phyloP scores from a whole-genome alignment of 2,113 vertebrate species.

The Psittacara wagleri region DNA sequence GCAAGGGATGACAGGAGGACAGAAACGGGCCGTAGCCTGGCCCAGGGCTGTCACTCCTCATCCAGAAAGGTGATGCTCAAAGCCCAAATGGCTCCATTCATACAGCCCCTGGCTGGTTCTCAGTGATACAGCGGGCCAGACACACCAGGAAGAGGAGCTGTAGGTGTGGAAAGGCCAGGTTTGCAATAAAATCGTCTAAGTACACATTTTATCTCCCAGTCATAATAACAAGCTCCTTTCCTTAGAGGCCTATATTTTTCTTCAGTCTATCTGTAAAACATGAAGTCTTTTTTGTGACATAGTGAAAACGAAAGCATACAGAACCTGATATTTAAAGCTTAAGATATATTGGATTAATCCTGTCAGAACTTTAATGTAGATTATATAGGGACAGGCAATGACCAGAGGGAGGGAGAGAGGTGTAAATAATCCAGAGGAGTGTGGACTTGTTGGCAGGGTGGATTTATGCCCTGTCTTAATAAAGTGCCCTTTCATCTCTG shows the following conservation, averaged over 20 bases:
- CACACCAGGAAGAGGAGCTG: neutral
- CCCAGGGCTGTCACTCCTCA: neutral
- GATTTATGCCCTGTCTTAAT: conserved; percentile 69
- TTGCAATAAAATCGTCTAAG: neutral
- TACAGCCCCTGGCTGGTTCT: neutral
- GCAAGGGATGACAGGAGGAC: neutral
- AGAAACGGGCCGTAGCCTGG: neutral
- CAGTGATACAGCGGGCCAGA: neutral
- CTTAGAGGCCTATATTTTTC: neutral
- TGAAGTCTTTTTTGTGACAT: neutral
- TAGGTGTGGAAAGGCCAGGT: neutral
- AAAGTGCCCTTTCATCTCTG: conserved; percentile 70
- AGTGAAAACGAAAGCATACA: neutral
- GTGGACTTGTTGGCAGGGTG: conserved; percentile 59
- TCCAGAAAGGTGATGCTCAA: neutral
- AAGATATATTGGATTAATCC: conserved; percentile 16
- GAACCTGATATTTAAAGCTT: neutral
- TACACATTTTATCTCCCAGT: neutral
- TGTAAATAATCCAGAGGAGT: conserved; percentile 62
- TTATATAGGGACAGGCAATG: conserved; percentile 29
- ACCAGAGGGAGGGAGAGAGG: conserved; percentile 42
- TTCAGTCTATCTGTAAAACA: neutral
- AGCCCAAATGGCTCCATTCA: neutral
- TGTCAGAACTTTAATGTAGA: conserved; percentile 42
- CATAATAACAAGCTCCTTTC: neutral